Base-by-base conservation (phyloP, 2,797 vertebrate genomes). In the Acomys russatus region DNA sequence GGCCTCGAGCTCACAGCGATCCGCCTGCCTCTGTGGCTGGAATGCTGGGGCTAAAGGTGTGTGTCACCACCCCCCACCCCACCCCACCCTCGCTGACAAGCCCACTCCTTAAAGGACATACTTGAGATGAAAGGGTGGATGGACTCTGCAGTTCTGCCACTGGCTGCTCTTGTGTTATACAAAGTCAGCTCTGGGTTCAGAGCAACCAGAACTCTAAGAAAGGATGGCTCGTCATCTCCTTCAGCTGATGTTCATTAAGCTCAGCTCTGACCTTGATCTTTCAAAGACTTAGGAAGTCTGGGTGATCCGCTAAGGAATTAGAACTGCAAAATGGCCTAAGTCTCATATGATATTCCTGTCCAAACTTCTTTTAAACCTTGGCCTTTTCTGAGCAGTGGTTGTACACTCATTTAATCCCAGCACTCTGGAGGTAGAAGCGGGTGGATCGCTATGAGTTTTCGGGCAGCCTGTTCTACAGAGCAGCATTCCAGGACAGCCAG, bases 201-300 rank as follows among this genome's bases (percentile, higher is more conserved):
- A 91, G 56, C n/a, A 30, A 9, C 11, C 25, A 74, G 17, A 56
- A 88, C 61, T 73, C 76, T 61, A 49, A 74, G 56, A 76, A 91
- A 61, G 0, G 0, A n/a, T 35, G 64, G 70, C 82, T 88, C 33
- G 71, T 77, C 18, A 59, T 82, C 35, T 64, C 35, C 59, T 84
- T 92, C 23, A 70, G 83, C 25, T 94, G 87, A 54, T 70, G 38
- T 93, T 92, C n/a, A 88, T 90, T 96, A 89, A 61, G 70, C 83
- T 97, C 91, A 64, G 51, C 70, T 96, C 38, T 10, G 74, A 93
- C 80, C 92, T 85, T 70, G 66, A 90, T 28, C 44, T 97, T 88
- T 54, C 76, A 95, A 92, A 56, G 68, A 95, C 84, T 71, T 70
- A 71, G 73, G 49, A 95, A 74, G 35, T 84, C 88, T 91, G 89